Percentiles rank a stretch among this genome's conserved stretches.
phyloP scores from a whole-genome alignment of 2,888 invertebrate genomes.

The Orchestes rusci region DNA sequence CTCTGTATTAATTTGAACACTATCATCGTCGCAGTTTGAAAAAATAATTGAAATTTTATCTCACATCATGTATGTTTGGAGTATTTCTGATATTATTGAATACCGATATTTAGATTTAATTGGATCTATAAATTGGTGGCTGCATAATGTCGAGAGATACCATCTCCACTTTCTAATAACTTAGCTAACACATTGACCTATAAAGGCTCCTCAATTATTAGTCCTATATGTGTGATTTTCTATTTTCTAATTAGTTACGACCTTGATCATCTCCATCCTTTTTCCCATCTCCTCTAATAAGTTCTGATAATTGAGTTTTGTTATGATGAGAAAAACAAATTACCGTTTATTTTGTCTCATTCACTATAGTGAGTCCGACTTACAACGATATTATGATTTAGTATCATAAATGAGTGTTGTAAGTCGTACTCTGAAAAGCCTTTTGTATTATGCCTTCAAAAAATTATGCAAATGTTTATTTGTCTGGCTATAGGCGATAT shows the following conservation, averaged over 20 bases:
- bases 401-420: slow-evolving; percentile 11
- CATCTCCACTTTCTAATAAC: no score
- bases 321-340: no score
- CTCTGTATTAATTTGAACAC: no score
- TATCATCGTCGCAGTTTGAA: no score
- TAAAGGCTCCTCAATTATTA: slow-evolving; percentile 43
- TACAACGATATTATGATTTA: no score
- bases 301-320: no score
- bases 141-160: slow-evolving; percentile 4
- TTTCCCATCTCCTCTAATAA: slow-evolving; percentile 1
- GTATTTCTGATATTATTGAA: background rate
- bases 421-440: slow-evolving; percentile 17
- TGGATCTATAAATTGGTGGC: slow-evolving; percentile 7
- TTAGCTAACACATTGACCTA: slow-evolving; percentile 31
- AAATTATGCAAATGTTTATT: slow-evolving; percentile 47
- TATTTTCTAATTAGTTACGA: slow-evolving; percentile 15
- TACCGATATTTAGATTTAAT: background rate
- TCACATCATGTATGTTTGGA: slow-evolving; percentile 23
- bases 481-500: slow-evolving; percentile 86
- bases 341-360: slow-evolving; percentile 24
- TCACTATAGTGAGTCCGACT: slow-evolving; percentile 13
- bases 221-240: slow-evolving; percentile 14
- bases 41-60: no score
- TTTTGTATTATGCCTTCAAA: slow-evolving; percentile 28
- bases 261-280: slow-evolving; percentile 2